These are phyloP conservation scores for Heliothis subflexa DNA, from an alignment of 1,140 invertebrate genomes.

Conservation along the genomic window DNA sequence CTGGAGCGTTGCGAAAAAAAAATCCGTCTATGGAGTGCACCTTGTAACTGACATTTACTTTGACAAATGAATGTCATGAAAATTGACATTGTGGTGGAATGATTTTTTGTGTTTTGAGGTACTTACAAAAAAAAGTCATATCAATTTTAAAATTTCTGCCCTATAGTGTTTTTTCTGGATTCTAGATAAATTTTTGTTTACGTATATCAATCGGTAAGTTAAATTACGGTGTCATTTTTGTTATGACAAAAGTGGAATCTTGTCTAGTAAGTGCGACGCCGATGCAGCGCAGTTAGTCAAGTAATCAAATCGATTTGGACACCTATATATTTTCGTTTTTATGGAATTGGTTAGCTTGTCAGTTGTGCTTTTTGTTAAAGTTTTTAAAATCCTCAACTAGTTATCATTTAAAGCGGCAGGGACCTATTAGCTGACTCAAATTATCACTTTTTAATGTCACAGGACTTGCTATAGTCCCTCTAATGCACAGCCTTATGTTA, in stretches of 20 bases:
- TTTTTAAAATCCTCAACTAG: too few species aligned
- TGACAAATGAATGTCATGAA: conserved; percentile 2
- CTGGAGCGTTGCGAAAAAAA: not conserved
- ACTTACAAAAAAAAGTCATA: conserved; percentile 43
- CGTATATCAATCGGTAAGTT: conserved; percentile 9
- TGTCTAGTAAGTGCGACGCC: not conserved
- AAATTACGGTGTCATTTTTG: too few species aligned
- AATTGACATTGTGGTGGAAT: conserved; percentile 16
- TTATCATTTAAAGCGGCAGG: too few species aligned
- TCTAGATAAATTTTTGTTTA: conserved; percentile 34
- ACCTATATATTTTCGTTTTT: not conserved
- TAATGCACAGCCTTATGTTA: too few species aligned
- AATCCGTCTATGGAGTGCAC: not conserved
- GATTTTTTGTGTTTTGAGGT: conserved; percentile 42
- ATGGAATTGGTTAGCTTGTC: not conserved
- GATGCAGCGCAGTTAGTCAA: too few species aligned
- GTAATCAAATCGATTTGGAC: not conserved
- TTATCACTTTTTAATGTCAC: too few species aligned
- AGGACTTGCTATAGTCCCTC: too few species aligned
- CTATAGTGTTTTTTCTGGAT: conserved; percentile 5
- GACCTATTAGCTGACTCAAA: too few species aligned
- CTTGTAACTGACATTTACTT: not conserved
- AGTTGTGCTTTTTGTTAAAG: not conserved
- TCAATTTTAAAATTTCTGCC: conserved; percentile 31
- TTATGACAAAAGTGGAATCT: not conserved